These are phyloP conservation scores for Drosophila mojavensis DNA, from an alignment of 1,140 invertebrate genomes.

Conservation along the genomic window DNA sequence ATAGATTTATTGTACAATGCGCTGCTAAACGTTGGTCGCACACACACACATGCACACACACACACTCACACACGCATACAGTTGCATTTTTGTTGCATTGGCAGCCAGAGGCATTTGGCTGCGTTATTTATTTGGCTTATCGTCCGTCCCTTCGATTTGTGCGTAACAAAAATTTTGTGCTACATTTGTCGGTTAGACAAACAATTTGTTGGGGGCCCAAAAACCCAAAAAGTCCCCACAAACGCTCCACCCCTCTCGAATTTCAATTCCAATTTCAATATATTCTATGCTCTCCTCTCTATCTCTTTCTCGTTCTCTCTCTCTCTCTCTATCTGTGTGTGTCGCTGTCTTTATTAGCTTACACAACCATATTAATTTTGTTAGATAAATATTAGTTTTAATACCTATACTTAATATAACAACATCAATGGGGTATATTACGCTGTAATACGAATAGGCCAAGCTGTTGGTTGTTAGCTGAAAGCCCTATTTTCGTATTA, in stretches of 20 bases:
- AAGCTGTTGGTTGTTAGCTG: not conserved
- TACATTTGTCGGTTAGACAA: constrained; percentile 74
- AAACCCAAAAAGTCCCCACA: not conserved
- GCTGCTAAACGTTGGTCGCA: constrained; percentile 29
- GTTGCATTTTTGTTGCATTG: constrained; percentile 33
- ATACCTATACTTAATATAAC: constrained; percentile 25
- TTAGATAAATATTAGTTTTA: constrained; percentile 84
- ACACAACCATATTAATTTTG: constrained; percentile 81
- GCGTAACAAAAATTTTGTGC: constrained; percentile 65
- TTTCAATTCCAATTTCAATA: constrained; percentile 5
- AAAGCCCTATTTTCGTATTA: not conserved
- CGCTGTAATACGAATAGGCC: not conserved
- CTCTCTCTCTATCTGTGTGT: not conserved
- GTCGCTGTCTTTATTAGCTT: constrained; percentile 65
- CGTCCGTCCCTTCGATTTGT: constrained; percentile 48
- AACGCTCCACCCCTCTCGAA: not conserved
- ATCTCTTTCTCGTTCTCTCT: not conserved
- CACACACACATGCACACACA: constrained; percentile 21
- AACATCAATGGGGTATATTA: constrained; percentile 5
- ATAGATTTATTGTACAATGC: constrained; percentile 60
- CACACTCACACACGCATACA: not conserved
- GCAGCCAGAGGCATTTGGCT: constrained; percentile 26
- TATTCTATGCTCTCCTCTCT: not conserved
- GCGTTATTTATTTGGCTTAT: constrained; percentile 82
- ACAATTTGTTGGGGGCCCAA: constrained; percentile 55